Base-by-base conservation (phyloP, 2,797 vertebrate genomes). In the Sarcophilus harrisii region DNA sequence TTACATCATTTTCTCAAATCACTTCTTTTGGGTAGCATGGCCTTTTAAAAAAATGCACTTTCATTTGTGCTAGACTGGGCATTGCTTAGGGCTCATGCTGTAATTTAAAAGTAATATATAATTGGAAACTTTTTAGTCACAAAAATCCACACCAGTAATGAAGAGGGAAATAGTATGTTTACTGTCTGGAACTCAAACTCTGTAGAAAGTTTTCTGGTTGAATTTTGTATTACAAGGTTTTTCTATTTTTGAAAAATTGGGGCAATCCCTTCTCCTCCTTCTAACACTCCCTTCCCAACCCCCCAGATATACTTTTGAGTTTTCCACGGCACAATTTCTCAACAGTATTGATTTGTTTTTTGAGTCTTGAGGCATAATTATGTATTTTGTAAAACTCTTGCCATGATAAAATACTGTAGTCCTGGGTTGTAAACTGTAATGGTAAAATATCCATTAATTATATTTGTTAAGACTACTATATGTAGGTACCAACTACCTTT, bases 101-200 rank as follows among this genome's bases (percentile, higher is more conserved):
- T 96, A 96, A 95, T 96, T 95, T 98, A 96, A 97, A 94, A 93
- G 54, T 98, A 29, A 94, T 81, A 87, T 96, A 93, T 96, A 97
- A 95, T 95, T 96, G 94, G 96, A 94, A 97, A 97, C 58, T 92
- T 93, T 97, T 96, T 93, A 95, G 91, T 94, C 95, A 93, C 18
- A 58, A 3, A 52, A 81, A 38, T 97, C 55, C 49, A 14, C 81
- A 49, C 87, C 24, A 95, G 58, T 55, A 92, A 81, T 94, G 95
- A 98, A 38, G 97, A 66, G 91, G 66, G 58, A 0, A 32, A 95
- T 95, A 96, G 90, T 66, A 52, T 96, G 91, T 92, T 92, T 96
- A 94, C 97, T 97, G 57, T 95, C n/a, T 91, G 90, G n/a, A 94
- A 98, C 91, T 81, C 0, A 0, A 93, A 55, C 66, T 97, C 58